Percentiles rank a stretch among this genome's conserved stretches.
Conservation (phyloP, 1,140 invertebrate species). For the Telenomus remus region DNA sequence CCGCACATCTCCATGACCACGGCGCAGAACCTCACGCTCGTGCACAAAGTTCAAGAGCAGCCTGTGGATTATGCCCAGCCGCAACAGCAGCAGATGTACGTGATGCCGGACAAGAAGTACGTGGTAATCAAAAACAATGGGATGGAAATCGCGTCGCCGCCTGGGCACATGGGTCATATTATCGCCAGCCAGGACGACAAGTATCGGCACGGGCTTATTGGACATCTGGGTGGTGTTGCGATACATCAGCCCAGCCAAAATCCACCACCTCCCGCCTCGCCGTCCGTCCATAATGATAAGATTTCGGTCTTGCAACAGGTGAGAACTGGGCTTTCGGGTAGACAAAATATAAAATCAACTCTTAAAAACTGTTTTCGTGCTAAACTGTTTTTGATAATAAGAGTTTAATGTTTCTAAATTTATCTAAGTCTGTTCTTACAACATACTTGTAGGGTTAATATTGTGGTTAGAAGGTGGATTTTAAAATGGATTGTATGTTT, state of each 20-base stretch:
- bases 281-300: constrained; percentile 69
- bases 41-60: constrained; percentile 68
- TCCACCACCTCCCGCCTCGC: constrained; percentile 64
- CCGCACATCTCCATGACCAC: constrained; percentile 65
- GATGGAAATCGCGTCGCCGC: constrained; percentile 61
- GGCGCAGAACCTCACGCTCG: constrained; percentile 64
- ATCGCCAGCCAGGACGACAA: constrained; percentile 66
- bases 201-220: constrained; percentile 67
- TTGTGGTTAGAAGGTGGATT: too few relatives aligned
- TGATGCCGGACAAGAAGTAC: constrained; percentile 71
- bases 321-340: constrained; percentile 26
- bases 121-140: constrained; percentile 71
- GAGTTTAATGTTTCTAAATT: too few relatives aligned
- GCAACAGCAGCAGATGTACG: constrained; percentile 54
- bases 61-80: constrained; percentile 71
- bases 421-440: too few relatives aligned
- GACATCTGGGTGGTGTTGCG: constrained; percentile 63
- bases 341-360: too few relatives aligned
- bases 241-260: constrained; percentile 62
- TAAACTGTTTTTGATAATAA: too few relatives aligned
- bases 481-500: too few relatives aligned
- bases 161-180: constrained; percentile 57
- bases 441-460: too few relatives aligned
- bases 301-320: constrained; percentile 68
- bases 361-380: too few relatives aligned